Evolutionary conservation across 1,140 invertebrate genomes (phyloP), one percentile per base, ranked within the genome.

Genomic region (Contarinia nasturtii): DNA sequence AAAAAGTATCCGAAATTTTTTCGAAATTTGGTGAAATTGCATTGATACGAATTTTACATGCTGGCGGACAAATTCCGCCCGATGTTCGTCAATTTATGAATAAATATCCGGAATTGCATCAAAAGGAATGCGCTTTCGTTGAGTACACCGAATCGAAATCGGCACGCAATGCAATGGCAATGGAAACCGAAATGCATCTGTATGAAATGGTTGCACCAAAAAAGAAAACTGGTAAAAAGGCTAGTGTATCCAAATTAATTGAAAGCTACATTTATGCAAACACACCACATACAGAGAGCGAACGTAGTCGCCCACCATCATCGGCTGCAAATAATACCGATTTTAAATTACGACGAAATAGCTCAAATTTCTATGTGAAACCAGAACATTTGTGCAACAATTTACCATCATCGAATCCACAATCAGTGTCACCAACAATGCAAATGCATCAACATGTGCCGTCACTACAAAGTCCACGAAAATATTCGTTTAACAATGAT

Each of bases 141-240:
- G 88, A 93, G 67, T 95, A 91, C 60, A 82, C 86, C 45, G 76
- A 84, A 48, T 86, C 86, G 1, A 85, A 87, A 44, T 76, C 80
- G 8, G 88, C 88, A 0, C 74, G 83, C 55, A 76, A 78, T 46
- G 87, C 88, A 1, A 68, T 82, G n/a, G 72, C 80, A 47, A 66
- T 80, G 58, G 48, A 53, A 2, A 61, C 59, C 0, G 27, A 10
- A 5, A 62, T 63, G 34, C 56, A 60, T 41, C 57, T 64, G 0
- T 61, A 50, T 40, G 61, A 63, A 46, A 61, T 64, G 61, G 58
- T 64, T 17, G 61, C 61, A 0, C 61, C 61, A 45, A 64, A 64
- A 46, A 64, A 63, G 51, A 64, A 64, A 49, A 64, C 61, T 1
- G 61, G 61, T 46, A 64, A 64, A 45, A 64, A 64, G 51, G 57